Conservation (phyloP, 2,797 vertebrate genomes). For the Labeo calbasu region DNA sequence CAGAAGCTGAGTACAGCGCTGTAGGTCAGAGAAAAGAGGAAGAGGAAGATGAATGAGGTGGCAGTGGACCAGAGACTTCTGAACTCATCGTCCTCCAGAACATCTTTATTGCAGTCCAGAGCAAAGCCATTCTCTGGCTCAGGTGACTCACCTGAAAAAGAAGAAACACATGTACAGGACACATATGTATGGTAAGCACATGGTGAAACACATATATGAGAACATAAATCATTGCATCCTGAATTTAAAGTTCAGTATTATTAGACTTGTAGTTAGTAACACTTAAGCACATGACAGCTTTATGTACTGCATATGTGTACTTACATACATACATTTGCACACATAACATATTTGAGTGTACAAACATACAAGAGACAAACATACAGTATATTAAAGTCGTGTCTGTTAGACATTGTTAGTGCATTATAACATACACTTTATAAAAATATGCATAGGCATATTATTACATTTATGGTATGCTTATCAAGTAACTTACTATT, state of each 20-base stretch:
- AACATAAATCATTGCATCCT: not conserved
- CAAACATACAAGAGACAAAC: not conserved
- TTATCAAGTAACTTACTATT: too few relatives aligned
- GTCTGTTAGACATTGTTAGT: not conserved
- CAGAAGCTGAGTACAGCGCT: slow-evolving; percentile 63
- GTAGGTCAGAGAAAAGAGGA: slow-evolving; percentile 66
- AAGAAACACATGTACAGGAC: not conserved
- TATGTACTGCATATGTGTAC: not conserved
- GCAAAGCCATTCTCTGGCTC: not conserved
- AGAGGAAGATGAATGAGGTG: slow-evolving; percentile 68
- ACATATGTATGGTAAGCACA: not conserved
- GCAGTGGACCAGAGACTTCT: slow-evolving; percentile 69
- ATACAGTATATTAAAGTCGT: not conserved
- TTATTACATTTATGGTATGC: not conserved
- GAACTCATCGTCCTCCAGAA: slow-evolving; percentile 63
- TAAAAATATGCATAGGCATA: not conserved
- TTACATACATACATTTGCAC: not conserved
- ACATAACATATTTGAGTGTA: not conserved
- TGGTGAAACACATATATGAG: too few relatives aligned
- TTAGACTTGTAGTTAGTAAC: not conserved
- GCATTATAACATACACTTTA: not conserved
- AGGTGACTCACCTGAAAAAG: slow-evolving; percentile 8
- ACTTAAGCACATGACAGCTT: not conserved
- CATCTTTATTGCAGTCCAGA: slow-evolving; percentile 31
- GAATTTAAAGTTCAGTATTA: not conserved